Percentiles rank a stretch among this genome's conserved stretches.
Evolutionary conservation across 2,113 vertebrate genomes (phyloP).

Genomic region (Oceanites oceanicus): DNA sequence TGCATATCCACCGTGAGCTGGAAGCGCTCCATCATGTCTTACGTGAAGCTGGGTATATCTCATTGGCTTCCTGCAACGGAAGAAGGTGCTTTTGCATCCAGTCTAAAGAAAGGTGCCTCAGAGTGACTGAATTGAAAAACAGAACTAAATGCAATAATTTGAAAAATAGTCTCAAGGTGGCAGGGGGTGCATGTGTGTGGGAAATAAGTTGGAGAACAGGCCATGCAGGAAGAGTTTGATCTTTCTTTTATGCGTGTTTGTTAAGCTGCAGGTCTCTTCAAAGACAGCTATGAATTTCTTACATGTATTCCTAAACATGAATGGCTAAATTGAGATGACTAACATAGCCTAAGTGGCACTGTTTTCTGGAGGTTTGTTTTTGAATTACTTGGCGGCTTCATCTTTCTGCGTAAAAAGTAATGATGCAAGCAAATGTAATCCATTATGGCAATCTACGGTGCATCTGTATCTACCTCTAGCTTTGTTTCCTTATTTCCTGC

Average conservation of each 20-base stretch:
- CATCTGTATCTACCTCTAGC: neutral
- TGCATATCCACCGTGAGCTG: neutral
- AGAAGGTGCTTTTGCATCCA: neutral
- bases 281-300: neutral
- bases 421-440: neutral
- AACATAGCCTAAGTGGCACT: neutral
- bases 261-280: neutral
- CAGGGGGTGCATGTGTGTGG: rapidly evolving
- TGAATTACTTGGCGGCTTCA: neutral
- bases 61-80: neutral
- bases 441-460: neutral
- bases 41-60: neutral
- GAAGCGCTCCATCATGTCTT: neutral
- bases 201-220: neutral
- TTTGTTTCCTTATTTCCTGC: neutral
- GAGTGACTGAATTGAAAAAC: neutral
- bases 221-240: neutral
- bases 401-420: neutral
- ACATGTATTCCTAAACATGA: neutral
- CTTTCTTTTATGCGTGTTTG: neutral
- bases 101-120: neutral
- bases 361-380: neutral
- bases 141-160: neutral
- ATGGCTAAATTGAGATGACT: neutral
- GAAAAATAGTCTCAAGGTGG: neutral